Evolutionary conservation across 2,113 vertebrate species (phyloP).

Genomic region (Solea senegalensis): DNA sequence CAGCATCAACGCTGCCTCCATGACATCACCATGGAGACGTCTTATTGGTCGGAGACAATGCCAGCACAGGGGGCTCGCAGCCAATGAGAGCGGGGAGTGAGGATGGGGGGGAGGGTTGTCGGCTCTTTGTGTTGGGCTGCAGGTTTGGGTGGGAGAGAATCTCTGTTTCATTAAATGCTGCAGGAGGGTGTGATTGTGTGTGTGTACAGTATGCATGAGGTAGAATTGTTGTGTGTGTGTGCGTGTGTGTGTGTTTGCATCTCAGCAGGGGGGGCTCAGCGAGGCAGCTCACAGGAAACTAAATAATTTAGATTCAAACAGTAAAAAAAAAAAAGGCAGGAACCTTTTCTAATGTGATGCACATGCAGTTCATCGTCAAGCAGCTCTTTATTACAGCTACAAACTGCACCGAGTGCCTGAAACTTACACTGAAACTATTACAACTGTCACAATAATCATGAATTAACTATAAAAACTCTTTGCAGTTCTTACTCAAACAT

Average conservation of each 20-base stretch:
- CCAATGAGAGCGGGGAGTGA: conserved; percentile 61
- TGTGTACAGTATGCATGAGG: conserved; percentile 5
- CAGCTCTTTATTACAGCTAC: too few relatives aligned
- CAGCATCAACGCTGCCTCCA: conserved; percentile 77
- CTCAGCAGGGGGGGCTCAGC: conserved; percentile 50
- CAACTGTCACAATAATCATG: too few relatives aligned
- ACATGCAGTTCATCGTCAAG: not conserved
- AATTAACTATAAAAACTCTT: too few relatives aligned
- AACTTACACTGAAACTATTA: too few relatives aligned
- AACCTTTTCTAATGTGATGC: conserved; percentile 5
- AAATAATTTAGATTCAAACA: conserved; percentile 62
- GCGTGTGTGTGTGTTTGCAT: conserved; percentile 1
- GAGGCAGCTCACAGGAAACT: conserved; percentile 21
- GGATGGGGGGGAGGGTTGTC: conserved; percentile 53
- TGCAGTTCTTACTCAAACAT: too few relatives aligned
- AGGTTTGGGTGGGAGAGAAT: conserved; percentile 58
- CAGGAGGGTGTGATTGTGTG: conserved; percentile 34
- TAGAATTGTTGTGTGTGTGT: conserved; percentile 19
- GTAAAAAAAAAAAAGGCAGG: conserved; percentile 35
- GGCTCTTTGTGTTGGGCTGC: conserved; percentile 69
- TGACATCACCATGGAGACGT: conserved; percentile 81
- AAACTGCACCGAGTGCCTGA: too few relatives aligned
- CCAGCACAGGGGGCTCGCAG: conserved; percentile 63
- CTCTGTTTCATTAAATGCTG: conserved; percentile 50
- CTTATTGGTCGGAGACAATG: conserved; percentile 75